Base-by-base conservation (phyloP, 2,113 vertebrate genomes). In the Corythornis vintsioides region DNA sequence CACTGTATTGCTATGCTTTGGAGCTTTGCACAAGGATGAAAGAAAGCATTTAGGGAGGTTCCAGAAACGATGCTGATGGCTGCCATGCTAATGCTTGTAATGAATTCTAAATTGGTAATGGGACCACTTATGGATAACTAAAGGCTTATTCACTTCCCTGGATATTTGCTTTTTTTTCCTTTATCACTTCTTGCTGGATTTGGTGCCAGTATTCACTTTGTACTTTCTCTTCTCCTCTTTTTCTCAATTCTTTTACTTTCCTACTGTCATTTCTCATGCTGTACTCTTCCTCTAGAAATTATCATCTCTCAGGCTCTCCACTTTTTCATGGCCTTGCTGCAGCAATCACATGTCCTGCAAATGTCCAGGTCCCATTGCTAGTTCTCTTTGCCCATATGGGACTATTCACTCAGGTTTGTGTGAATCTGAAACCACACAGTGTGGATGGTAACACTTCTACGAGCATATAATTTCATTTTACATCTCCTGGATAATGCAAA, bases 31-130 rank as follows among this genome's bases (percentile, higher is more conserved):
- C 64, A 64, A 71, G 94, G 87, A 94, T 96, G 95, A 95, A 96
- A 95, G 87, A 67, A 91, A 89, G 89, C 95, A 94, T 95, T 96
- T 95, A 96, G 94, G 94, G 92, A 92, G 94, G 92, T 89, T 96
- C 94, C 94, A 96, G 91, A 95, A 92, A 96, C 2, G 67, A 70
- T 89, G 91, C 91, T 96, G 94, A 93, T 93, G 94, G 94, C 90
- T 96, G 92, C 92, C 95, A 96, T 93, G 94, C 95, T 95, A 96
- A 96, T 95, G 89, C 91, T 96, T 92, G 87, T 96, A 95, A 95
- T 96, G 94, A 93, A 96, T 96, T 96, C 91, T 92, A 95, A 95
- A 96, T 96, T 92, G 92, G 95, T 94, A 95, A 90, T 91, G 94
- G 87, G 95, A 94, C 92, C 92, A 96, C 93, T 96, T 95, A 93